A percentile compares a stretch with the other conserved stretches of the same genome.
These are phyloP conservation scores for Sebastes glaucus DNA, from an alignment of 2,797 vertebrate species.

Conservation along the genomic window DNA sequence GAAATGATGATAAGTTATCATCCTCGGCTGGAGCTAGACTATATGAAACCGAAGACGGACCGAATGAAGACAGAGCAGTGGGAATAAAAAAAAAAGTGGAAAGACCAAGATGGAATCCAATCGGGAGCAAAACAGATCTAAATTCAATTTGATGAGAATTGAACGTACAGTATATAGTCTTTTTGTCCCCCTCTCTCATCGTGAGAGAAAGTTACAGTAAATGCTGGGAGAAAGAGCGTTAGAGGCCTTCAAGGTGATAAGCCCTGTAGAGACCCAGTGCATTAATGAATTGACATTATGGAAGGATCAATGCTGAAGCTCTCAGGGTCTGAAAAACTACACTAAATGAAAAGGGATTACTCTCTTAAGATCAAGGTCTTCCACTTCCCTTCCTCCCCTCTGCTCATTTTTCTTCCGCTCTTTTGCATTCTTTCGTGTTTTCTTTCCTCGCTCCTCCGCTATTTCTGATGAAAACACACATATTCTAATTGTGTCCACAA, in stretches of 20 bases:
- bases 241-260: constrained; percentile 63
- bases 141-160: constrained; percentile 36
- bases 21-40: constrained; percentile 49
- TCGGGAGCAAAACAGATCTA: constrained; percentile 15
- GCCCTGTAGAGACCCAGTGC: constrained; percentile 43
- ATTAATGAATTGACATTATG: constrained; percentile 82
- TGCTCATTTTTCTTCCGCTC: constrained; percentile 21
- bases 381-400: constrained; percentile 24
- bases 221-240: constrained; percentile 23
- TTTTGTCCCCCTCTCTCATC: neutral
- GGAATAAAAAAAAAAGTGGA: constrained; percentile 38
- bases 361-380: constrained; percentile 79
- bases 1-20: constrained; percentile 61
- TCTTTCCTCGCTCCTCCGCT: neutral
- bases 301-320: constrained; percentile 76
- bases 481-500: neutral
- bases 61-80: constrained; percentile 59
- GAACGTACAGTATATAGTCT: neutral
- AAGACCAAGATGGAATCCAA: constrained; percentile 34
- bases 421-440: constrained; percentile 37
- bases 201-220: constrained; percentile 22
- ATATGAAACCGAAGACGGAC: constrained; percentile 46
- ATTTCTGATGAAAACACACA: constrained; percentile 6
- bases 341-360: constrained; percentile 83
- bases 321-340: constrained; percentile 69